A percentile compares a stretch with the other conserved stretches of the same genome.
Conservation (phyloP, 2,113 vertebrate genomes). For the Ammodytes dubius region DNA sequence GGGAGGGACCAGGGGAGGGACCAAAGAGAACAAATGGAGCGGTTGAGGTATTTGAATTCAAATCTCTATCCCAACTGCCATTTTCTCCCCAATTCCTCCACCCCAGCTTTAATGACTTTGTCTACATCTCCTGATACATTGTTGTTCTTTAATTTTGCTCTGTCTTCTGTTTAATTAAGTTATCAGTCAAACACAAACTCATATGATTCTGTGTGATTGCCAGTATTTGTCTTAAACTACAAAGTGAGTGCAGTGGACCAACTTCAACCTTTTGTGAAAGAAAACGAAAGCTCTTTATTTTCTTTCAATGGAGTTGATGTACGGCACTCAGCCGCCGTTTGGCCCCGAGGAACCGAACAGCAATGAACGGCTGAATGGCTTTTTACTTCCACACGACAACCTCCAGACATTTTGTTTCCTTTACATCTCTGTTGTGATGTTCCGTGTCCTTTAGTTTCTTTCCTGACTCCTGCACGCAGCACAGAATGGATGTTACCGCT, state of each 20-base stretch:
- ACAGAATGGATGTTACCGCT: not conserved
- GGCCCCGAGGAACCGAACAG: conserved; percentile 10
- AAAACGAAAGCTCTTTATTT: conserved; percentile 41
- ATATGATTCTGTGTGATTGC: conserved; percentile 48
- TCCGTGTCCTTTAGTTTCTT: conserved; percentile 18
- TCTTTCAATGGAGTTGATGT: conserved; percentile 11
- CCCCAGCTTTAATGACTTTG: conserved; percentile 23
- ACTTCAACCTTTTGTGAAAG: conserved; percentile 33
- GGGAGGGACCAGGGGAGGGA: too few species aligned
- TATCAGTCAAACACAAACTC: conserved; percentile 25
- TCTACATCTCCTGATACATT: conserved; percentile 37
- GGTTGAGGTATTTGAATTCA: too few species aligned
- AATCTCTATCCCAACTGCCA: too few species aligned
- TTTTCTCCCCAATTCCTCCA: too few species aligned
- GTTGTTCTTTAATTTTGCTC: conserved; percentile 13
- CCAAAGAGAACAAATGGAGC: too few species aligned
- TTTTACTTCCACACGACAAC: conserved; percentile 19
- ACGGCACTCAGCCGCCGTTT: not conserved
- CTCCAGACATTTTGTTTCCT: conserved; percentile 11
- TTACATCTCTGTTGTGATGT: not conserved
- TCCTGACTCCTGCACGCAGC: not conserved
- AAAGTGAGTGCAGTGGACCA: conserved; percentile 22
- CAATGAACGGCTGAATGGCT: conserved; percentile 24
- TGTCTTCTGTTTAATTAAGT: conserved; percentile 31
- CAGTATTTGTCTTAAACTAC: conserved; percentile 61